Conservation (phyloP, 2,888 invertebrate genomes). For the Chirona hameri region DNA sequence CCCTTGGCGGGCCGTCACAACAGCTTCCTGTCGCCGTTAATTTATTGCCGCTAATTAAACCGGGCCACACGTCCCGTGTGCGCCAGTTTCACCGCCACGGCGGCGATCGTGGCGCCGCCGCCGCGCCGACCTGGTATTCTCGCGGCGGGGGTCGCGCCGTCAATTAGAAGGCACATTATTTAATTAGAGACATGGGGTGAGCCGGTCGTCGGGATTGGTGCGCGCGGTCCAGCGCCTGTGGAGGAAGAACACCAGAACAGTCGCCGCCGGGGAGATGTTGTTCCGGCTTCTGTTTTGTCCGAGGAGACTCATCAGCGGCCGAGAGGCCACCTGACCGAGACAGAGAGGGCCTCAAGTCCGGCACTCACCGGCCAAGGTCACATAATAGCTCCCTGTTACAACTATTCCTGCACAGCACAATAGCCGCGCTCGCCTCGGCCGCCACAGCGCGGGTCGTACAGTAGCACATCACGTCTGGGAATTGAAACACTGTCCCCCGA, state of each 20-base stretch:
- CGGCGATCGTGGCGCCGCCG: background rate
- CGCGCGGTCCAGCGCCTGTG: background rate
- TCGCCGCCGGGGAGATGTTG: background rate
- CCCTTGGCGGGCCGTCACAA: background rate
- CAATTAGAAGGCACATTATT: background rate
- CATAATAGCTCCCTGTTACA: too few relatives aligned
- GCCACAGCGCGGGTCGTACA: background rate
- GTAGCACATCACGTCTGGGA: background rate
- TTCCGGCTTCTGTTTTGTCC: background rate
- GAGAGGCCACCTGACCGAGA: too few relatives aligned
- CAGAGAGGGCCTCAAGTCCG: too few relatives aligned
- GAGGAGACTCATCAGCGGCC: too few relatives aligned
- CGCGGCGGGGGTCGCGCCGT: background rate
- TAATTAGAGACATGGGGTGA: slow-evolving; percentile 1
- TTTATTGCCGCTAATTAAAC: slow-evolving; percentile 1
- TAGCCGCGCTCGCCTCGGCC: background rate
- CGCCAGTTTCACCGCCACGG: background rate
- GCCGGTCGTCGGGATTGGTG: background rate
- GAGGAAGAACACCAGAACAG: background rate
- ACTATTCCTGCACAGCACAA: too few relatives aligned
- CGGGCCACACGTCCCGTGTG: background rate
- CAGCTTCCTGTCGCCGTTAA: background rate
- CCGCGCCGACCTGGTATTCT: background rate
- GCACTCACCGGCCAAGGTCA: too few relatives aligned
- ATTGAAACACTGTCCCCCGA: background rate